Percentiles rank a stretch among this genome's conserved stretches.
phyloP scores from a whole-genome alignment of 2,797 vertebrate genomes.

The Microctenopoma stevenorrisi region DNA sequence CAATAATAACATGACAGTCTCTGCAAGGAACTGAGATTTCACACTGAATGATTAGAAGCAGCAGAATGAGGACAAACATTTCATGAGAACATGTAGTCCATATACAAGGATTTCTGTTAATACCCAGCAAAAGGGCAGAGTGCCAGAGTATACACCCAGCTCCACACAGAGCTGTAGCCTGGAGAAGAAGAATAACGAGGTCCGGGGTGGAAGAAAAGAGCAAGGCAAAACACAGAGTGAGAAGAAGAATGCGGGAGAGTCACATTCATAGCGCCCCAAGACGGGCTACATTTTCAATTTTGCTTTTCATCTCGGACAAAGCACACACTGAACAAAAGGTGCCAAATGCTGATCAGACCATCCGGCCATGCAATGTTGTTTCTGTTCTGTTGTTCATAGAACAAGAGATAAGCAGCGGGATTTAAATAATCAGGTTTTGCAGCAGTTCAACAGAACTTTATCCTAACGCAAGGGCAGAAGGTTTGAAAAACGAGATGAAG shows the following conservation, averaged over 20 bases:
- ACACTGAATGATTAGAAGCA: constrained; percentile 54
- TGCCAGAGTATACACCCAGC: constrained; percentile 32
- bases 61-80: constrained; percentile 27
- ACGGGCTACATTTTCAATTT: constrained; percentile 47
- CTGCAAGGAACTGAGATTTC: constrained; percentile 49
- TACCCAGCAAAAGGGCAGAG: constrained; percentile 29
- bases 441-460: background rate
- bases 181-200: constrained; percentile 39
- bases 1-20: constrained; percentile 52
- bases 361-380: constrained; percentile 18
- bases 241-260: constrained; percentile 30
- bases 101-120: constrained; percentile 40
- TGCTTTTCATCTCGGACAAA: constrained; percentile 60
- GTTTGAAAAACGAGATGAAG: background rate
- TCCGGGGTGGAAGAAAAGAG: constrained; percentile 42
- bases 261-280: constrained; percentile 32
- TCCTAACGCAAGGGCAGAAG: background rate
- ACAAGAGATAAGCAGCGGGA: constrained; percentile 23
- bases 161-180: constrained; percentile 35
- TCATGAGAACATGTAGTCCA: constrained; percentile 35
- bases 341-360: constrained; percentile 49
- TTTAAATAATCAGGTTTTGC: constrained; percentile 45
- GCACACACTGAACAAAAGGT: constrained; percentile 54
- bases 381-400: constrained; percentile 29
- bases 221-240: constrained; percentile 30